phyloP scores from a whole-genome alignment of 2,797 vertebrate genomes.

The Taenioides sp. region DNA sequence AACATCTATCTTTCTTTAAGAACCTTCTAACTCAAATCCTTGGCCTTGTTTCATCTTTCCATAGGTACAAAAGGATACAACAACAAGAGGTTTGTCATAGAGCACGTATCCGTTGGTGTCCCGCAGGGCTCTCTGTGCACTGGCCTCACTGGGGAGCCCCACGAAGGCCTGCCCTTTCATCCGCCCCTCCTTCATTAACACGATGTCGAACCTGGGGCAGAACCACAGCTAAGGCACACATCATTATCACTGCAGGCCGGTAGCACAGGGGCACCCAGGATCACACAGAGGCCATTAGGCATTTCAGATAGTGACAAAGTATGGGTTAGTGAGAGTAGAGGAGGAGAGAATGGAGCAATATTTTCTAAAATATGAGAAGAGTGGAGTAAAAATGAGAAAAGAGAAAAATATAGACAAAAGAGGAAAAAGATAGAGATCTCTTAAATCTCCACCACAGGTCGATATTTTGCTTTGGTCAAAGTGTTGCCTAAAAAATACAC shows the following conservation, averaged over 20 bases:
- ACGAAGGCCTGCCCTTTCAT: constrained; percentile 99
- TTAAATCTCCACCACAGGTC: too few relatives aligned
- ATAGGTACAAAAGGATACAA: constrained; percentile 88
- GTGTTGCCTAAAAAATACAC: too few relatives aligned
- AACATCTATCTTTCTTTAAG: neutral
- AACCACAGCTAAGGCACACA: constrained; percentile 25
- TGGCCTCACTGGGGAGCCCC: constrained; percentile 92
- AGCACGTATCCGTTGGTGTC: constrained; percentile 94
- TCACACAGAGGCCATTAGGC: neutral
- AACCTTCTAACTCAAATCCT: neutral
- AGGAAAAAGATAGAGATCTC: too few relatives aligned
- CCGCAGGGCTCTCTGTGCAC: constrained; percentile 90
- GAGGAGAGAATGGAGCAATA: neutral
- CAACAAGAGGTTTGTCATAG: constrained; percentile 92
- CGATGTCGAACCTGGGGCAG: constrained; percentile 90
- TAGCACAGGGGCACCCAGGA: neutral
- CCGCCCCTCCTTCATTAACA: constrained; percentile 96
- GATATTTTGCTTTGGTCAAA: too few relatives aligned
- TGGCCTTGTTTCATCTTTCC: neutral
- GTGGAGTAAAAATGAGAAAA: too few relatives aligned
- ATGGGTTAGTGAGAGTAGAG: neutral
- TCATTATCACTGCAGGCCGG: constrained; percentile 28
- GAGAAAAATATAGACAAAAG: too few relatives aligned
- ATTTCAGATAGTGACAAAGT: constrained; percentile 8
- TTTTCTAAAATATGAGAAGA: neutral